phyloP scores from a whole-genome alignment of 2,113 vertebrate genomes.

The Bufo gargarizans region DNA sequence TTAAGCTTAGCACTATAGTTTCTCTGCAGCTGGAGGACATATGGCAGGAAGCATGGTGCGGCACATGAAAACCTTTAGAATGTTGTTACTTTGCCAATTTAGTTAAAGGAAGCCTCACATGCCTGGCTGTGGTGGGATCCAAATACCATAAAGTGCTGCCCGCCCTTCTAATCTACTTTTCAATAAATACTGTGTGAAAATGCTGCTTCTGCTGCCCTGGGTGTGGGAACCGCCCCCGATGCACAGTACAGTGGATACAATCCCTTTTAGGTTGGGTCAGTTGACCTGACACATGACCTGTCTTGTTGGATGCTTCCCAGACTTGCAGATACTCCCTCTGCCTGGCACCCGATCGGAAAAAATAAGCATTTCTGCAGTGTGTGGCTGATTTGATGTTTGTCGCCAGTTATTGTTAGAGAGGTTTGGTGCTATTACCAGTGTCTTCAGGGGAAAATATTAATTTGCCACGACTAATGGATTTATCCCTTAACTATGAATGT shows the following conservation, averaged over 20 bases:
- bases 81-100: background rate
- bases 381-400: background rate
- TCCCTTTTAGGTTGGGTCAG: conserved; percentile 69
- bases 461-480: no score
- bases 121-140: conserved; percentile 29
- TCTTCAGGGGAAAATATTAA: background rate
- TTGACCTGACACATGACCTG: conserved; percentile 70
- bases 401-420: background rate
- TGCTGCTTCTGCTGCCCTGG: conserved; percentile 70
- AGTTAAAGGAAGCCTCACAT: conserved; percentile 64
- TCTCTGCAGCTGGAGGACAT: background rate
- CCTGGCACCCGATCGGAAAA: conserved; percentile 2
- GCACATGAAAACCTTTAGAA: background rate
- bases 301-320: conserved; percentile 60
- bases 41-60: background rate
- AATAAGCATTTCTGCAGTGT: background rate
- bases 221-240: conserved; percentile 71
- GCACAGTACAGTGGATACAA: conserved; percentile 74
- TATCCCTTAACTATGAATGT: no score
- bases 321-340: conserved; percentile 56
- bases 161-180: conserved; percentile 33
- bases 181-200: conserved; percentile 77
- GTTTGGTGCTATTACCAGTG: background rate
- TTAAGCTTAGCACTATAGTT: background rate
- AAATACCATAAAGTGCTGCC: conserved; percentile 21